Base-by-base conservation (phyloP, 92 coral and sea anemone species). In the Anthopleura xanthogrammica region DNA sequence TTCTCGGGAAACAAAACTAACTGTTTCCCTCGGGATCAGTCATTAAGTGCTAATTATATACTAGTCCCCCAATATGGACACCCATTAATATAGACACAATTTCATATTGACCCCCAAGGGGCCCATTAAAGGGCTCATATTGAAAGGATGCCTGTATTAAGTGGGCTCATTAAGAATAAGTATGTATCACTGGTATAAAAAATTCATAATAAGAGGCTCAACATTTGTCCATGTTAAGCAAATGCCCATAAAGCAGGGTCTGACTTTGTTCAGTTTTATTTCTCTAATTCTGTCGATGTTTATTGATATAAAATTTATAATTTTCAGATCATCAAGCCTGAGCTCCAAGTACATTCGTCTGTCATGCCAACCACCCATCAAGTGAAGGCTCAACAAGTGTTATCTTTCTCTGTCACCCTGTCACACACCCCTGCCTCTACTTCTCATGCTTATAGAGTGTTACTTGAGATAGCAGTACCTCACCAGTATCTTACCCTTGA, bases 381-480 rank as follows among this genome's bases (percentile, higher is more conserved):
- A 29, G 99, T 94, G 13, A 82, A 83, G n/a, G 82, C 82, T 66
- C 42, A 92, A 23, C 72, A 77, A 46, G 89, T 83, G 14, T 57
- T 97, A 12, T 82, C 85, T 54, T 97, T 86, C 90, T 73, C 90
- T 1, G 91, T 92, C 3, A 86, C 80, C 22, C 77, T 97, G 75
- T 72, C 29, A 6, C 97, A 90, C 77, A 87, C 85, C 79, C 14
- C 48, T 16, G 2, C 22, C 12, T 92, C 99, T 16, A 87, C 87
- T 7, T 78, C 98, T 57, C 88, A 85, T 74, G 99, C 99, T 2
- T 97, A 88, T 81, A 86, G 93, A 81, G 84, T 94, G 52, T 80
- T 92, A 12, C 83, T 97, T 39, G 98, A 94, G 79, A 75, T 97
- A 54, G 92, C 97, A 0, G 88, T 92, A 22, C 95, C 97, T 11